Conservation (phyloP, 1,140 invertebrate species). For the Thalassaphorura encarpata region DNA sequence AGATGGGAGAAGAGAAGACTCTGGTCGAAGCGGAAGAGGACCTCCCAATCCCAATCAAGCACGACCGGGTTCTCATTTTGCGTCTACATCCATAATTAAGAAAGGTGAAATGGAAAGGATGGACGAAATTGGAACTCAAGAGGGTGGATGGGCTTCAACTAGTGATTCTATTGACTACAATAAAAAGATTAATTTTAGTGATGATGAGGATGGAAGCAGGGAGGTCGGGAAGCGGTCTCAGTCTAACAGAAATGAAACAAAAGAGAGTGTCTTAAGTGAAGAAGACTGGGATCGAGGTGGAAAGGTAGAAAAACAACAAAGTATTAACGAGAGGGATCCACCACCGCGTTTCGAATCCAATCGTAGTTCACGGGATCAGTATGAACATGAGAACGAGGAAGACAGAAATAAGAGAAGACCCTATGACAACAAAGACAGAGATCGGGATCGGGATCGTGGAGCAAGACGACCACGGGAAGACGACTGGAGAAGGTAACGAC, state of each 20-base stretch:
- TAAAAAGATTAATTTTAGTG: constrained; percentile 86
- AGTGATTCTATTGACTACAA: constrained; percentile 92
- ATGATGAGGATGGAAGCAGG: constrained; percentile 57
- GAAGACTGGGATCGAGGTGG: constrained; percentile 17
- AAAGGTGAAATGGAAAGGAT: constrained; percentile 83
- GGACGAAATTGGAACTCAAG: constrained; percentile 72
- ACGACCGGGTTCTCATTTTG: constrained; percentile 22
- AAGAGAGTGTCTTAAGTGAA: not conserved
- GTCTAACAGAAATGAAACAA: no score
- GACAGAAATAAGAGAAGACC: not conserved
- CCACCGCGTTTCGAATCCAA: no score
- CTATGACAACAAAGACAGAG: not conserved
- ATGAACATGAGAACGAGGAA: not conserved
- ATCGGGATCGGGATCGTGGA: not conserved
- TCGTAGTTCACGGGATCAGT: no score
- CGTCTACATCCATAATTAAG: constrained; percentile 63
- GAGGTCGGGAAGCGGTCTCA: constrained; percentile 15
- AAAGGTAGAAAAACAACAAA: constrained; percentile 2
- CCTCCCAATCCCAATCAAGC: not conserved
- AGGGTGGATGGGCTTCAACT: constrained; percentile 74
- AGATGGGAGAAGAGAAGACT: constrained; percentile 8
- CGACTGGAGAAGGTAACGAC: constrained; percentile 30
- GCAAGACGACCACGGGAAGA: constrained; percentile 1
- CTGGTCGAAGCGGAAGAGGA: not conserved
- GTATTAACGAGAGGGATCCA: no score